Conservation (phyloP, 1,140 invertebrate species). For the Bilobella aurantiaca region DNA sequence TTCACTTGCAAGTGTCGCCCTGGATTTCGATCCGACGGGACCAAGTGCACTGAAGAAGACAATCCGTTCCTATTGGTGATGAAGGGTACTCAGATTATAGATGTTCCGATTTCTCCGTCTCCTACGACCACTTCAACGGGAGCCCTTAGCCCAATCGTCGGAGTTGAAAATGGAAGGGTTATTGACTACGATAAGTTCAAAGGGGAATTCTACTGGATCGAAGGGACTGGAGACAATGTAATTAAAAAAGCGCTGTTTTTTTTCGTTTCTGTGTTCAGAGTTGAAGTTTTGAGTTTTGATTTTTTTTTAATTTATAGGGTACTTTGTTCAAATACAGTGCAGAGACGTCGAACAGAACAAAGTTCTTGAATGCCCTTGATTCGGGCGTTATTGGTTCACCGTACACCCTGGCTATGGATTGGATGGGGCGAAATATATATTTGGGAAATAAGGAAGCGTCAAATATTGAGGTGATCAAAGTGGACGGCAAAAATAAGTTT, state of each 20-base stretch:
- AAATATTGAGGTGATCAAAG: slow-evolving; percentile 82
- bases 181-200: slow-evolving; percentile 83
- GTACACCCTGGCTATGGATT: slow-evolving; percentile 86
- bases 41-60: slow-evolving; percentile 72
- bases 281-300: slow-evolving; percentile 6
- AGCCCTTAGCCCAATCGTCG: slow-evolving; percentile 75
- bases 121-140: slow-evolving; percentile 57
- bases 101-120: slow-evolving; percentile 59
- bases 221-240: slow-evolving; percentile 52
- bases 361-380: slow-evolving; percentile 62
- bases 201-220: slow-evolving; percentile 50
- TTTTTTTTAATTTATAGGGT: slow-evolving; percentile 50
- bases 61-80: slow-evolving; percentile 81
- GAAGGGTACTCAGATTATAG: slow-evolving; percentile 76
- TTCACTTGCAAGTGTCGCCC: slow-evolving; percentile 62
- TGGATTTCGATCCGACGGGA: slow-evolving; percentile 60
- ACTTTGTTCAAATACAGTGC: slow-evolving; percentile 75
- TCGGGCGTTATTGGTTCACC: slow-evolving; percentile 80
- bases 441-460: slow-evolving; percentile 83
- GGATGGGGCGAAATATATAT: slow-evolving; percentile 89
- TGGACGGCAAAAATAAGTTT: slow-evolving; percentile 71
- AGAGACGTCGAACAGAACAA: slow-evolving; percentile 73
- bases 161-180: slow-evolving; percentile 75
- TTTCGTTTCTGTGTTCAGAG: slow-evolving; percentile 16
- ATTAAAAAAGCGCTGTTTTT: no score